Evolutionary conservation across 2,888 invertebrate species (phyloP), one percentile per base, ranked within the genome.

Genomic region (Liodrosophila aerea): DNA sequence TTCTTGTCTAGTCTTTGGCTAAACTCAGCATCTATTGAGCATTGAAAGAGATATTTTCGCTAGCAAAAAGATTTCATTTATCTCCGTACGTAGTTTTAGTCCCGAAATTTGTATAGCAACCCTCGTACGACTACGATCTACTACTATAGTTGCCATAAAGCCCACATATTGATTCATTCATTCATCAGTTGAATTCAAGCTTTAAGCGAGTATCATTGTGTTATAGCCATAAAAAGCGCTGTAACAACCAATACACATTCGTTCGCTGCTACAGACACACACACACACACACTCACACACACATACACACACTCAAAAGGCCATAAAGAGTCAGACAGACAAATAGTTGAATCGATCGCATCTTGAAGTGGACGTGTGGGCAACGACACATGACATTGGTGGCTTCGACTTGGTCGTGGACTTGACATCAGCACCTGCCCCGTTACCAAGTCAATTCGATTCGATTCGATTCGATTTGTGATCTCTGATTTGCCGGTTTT

Each of bases 371-470:
- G 15, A 51, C 27, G 74, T 70, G 81, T 77, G 81, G 84, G 76
- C 54, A 56, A 56, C 34, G 44, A 58, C 41, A 75, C 68, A 59
- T 57, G 65, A 33, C 44, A 53, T 50, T 60, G 31, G 13, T 22
- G 34, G 44, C 54, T 58, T 56, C 49, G 46, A 63, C 43, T 56
- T 59, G 49, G 44, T 43, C 60, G 30, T 58, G 52, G 52, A 64
- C 45, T 64, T 83, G 81, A 73, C 65, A 66, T 49, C 66, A 73
- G 64, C 66, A 47, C 41, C 56, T 39, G 37, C n/a, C n/a, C n/a
- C n/a, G n/a, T n/a, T n/a, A n/a, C n/a, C n/a, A 45, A 34, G 33
- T 46, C 33, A 33, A 16, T 27, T 7, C 11, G n/a, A n/a, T n/a
- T 33, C 12, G 9, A 4, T 12, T 41, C 30, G n/a, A 30, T n/a